These are phyloP conservation scores for Columbina picui DNA, from an alignment of 2,113 vertebrate species.

Conservation along the genomic window DNA sequence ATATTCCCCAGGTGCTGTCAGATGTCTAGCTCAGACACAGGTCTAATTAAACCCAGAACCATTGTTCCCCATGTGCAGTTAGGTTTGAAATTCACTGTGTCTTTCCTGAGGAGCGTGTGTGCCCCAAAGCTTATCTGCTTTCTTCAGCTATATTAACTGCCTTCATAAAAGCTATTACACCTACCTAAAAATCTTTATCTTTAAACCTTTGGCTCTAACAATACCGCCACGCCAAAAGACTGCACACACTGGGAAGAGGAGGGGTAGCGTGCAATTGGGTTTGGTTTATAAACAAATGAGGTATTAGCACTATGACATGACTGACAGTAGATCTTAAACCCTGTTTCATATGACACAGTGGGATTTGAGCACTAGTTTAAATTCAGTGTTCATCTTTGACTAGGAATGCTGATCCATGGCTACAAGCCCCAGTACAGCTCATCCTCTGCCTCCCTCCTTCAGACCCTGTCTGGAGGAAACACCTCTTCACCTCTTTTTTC, in stretches of 20 bases:
- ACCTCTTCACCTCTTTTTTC: background rate
- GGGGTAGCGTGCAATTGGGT: background rate
- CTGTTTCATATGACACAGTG: background rate
- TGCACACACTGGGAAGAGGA: background rate
- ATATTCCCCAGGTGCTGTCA: background rate
- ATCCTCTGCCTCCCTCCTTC: background rate
- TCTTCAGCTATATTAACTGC: background rate
- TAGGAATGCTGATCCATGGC: background rate
- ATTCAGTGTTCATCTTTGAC: background rate
- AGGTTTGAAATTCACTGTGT: background rate
- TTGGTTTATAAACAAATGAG: background rate
- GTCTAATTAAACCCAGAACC: constrained; percentile 32
- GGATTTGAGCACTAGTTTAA: background rate
- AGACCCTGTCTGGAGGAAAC: background rate
- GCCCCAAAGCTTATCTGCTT: background rate
- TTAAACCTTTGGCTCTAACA: background rate
- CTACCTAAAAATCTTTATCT: background rate
- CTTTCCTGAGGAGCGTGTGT: background rate
- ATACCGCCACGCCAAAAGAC: background rate
- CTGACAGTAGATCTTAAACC: background rate
- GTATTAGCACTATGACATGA: background rate
- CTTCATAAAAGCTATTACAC: background rate
- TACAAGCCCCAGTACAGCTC: background rate
- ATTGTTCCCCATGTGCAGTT: background rate
- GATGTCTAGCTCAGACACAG: background rate